Evolutionary conservation across 2,113 vertebrate genomes (phyloP), one percentile per base, ranked within the genome.

Genomic region (human (Homo sapiens)): DNA sequence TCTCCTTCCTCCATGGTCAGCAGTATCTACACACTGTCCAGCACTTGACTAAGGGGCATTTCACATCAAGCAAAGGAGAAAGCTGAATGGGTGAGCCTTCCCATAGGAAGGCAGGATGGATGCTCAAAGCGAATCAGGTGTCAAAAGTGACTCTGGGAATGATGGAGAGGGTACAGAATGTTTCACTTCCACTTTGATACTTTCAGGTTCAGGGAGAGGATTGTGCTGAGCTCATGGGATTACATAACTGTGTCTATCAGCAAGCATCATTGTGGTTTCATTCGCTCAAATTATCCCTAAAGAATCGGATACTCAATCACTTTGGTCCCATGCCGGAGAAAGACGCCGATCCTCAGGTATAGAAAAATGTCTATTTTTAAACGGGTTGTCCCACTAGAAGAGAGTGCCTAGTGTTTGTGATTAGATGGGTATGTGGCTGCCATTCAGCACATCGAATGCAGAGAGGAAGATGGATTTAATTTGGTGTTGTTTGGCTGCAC

Each of bases 311-410:
- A 97, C 97, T 99, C 82, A 98, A 90, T 98, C 99, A 99, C 88
- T 99, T 99, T 98, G 99, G 99, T 93, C 98, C 99, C 83, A 99
- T 99, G 98, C 99, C 99, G 84, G 98, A 98, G 43, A 99, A 99
- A 94, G 99, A 99, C 97, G 98, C 97, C 61, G 99, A 99, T 93
- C 98, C 98, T 61, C 99, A 99, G 99, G 99, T 99, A 98, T 72
- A 64, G 90, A 64, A 79, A 55, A 89, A 80, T 83, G 16, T 88
- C 85, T 86, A 48, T 70, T 57, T 57, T 97, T 85, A 64, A 61
- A 90, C 48, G 40, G 35, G 18, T 87, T 94, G 55, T 16, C 48
- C 61, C 9, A 78, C 48, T 11, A 68, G 43, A n/a, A 61, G 20
- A 76, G 78, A 89, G 45, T 66, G 7, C 59, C 25, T 50, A 38